A percentile compares a stretch with the other conserved stretches of the same genome.
Conservation (phyloP, 2,113 vertebrate species). For the Astatoreochromis straeleni region DNA sequence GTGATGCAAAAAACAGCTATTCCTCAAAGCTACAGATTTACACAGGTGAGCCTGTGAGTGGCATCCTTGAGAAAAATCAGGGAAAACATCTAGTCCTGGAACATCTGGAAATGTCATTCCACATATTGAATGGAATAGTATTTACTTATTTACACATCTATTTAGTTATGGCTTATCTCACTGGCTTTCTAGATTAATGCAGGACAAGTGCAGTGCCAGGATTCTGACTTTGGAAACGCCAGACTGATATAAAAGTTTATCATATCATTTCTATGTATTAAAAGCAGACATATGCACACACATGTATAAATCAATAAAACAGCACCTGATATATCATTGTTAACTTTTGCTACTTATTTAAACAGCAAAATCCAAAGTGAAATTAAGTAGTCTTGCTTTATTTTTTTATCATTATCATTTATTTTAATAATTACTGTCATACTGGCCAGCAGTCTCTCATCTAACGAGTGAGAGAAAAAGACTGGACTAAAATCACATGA, state of each 20-base stretch:
- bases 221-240: background rate
- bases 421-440: background rate
- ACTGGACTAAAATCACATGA: background rate
- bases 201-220: background rate
- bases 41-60: background rate
- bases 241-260: background rate
- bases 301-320: background rate
- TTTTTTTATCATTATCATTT: background rate
- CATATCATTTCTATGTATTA: background rate
- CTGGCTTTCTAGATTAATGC: background rate
- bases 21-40: background rate
- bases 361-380: background rate
- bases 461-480: background rate
- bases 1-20: background rate
- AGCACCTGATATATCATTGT: background rate
- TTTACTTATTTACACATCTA: accelerated
- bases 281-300: background rate
- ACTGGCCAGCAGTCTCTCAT: background rate
- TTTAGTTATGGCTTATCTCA: background rate
- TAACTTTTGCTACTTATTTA: background rate
- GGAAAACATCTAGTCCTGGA: background rate
- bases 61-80: background rate
- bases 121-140: background rate
- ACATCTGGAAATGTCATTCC: background rate
- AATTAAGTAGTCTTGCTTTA: background rate